Base-by-base conservation (phyloP, 1,140 invertebrate species). In the Conus betulinus region DNA sequence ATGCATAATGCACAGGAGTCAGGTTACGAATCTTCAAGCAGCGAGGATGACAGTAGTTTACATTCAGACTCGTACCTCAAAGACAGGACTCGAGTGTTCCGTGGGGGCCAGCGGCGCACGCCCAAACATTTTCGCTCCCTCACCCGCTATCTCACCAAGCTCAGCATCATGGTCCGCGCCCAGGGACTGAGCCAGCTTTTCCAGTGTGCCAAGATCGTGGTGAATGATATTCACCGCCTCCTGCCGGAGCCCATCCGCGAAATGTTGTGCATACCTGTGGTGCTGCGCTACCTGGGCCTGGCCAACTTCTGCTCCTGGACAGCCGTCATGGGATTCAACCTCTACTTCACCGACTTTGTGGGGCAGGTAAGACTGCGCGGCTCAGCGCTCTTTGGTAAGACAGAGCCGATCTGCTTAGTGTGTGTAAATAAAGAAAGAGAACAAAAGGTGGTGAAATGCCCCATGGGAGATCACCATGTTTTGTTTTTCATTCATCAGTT, bases 321-420 rank as follows among this genome's bases (percentile, higher is more conserved):
- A 78, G 95, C 95, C 17, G 91, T 96, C 27, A 95, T 96, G 94
- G 94, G 95, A 87, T 96, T 96, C 91, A 95, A 95, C 85, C 93
- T 96, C 86, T 96, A 96, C 90, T 96, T 95, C 91, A 96, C 96
- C n/a, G 96, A 96, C 92, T 96, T 94, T 93, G 95, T 96, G 15
- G 96, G 95, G 4, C 95, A 96, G 92, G 94, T 90, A 25, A 88
- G 87, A 60, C 57, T 11, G 39, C 39, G 39, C 39, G 3, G 39
- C 39, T 39, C 39, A 39, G 39, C 39, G 39, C 39, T 39, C 39
- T 39, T 39, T 39, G 39, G 39, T 39, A 39, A 39, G 39, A 39
- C 39, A 39, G 39, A 1, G 39, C 39, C 39, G 3, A 39, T 39
- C 39, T 39, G 39, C 3, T 39, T 39, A 0, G 39, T 39, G 39